These are phyloP conservation scores for Mus pahari DNA, from an alignment of 2,113 vertebrate species.

Conservation along the genomic window DNA sequence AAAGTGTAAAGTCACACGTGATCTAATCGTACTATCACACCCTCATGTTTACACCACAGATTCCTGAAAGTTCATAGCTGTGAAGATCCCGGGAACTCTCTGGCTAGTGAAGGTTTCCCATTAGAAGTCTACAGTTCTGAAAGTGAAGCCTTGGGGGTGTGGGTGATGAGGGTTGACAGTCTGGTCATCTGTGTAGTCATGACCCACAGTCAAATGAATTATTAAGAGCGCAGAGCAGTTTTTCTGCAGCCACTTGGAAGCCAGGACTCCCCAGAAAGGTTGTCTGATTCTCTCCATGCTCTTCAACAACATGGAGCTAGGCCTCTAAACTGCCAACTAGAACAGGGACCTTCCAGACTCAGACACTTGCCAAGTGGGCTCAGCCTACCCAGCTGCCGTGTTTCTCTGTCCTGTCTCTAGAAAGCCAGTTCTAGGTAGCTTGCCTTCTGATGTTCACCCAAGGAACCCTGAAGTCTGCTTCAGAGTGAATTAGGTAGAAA, in stretches of 20 bases:
- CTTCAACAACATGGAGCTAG: background rate
- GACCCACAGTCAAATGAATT: background rate
- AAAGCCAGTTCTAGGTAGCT: background rate
- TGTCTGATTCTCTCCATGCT: background rate
- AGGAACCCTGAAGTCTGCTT: background rate
- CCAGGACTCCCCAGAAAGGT: background rate
- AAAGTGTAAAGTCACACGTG: background rate
- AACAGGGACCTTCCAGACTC: background rate
- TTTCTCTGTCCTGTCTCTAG: background rate
- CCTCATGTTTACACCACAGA: background rate
- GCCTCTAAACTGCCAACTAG: background rate
- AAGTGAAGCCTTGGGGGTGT: background rate
- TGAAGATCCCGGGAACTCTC: background rate
- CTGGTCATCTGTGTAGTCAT: background rate
- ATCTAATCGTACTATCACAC: background rate
- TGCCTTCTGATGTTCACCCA: background rate
- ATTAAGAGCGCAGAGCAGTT: background rate
- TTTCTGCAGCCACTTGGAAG: background rate
- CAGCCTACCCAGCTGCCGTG: background rate
- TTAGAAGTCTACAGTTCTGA: background rate
- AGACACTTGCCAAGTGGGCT: constrained; percentile 9
- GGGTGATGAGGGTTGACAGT: background rate
- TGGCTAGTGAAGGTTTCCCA: background rate
- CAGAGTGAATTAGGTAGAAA: no score
- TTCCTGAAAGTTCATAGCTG: background rate